Conservation (phyloP, 2,888 invertebrate species). For the Autographa gamma region DNA sequence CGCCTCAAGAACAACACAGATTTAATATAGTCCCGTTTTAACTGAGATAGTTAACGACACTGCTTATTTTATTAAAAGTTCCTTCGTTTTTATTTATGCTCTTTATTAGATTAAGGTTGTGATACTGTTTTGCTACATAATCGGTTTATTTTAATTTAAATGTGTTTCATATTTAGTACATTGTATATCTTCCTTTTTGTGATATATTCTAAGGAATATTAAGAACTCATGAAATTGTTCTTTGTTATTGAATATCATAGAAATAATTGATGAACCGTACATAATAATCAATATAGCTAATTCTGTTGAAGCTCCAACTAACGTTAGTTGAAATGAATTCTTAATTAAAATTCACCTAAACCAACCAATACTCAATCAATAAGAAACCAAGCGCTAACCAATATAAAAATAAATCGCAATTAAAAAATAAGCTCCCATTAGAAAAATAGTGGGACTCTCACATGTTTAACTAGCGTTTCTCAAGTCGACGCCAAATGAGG, state of each 20-base stretch:
- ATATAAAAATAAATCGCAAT: slow-evolving; percentile 58
- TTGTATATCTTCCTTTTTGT: not conserved
- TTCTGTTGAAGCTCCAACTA: not conserved
- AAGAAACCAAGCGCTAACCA: not conserved
- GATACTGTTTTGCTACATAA: not conserved
- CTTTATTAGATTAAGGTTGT: not conserved
- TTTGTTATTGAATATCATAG: not conserved
- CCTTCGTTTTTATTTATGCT: slow-evolving; percentile 2
- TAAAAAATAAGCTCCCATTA: slow-evolving; percentile 77
- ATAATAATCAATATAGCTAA: not conserved
- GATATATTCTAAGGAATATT: not conserved
- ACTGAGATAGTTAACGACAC: slow-evolving; percentile 59
- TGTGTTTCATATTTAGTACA: not conserved
- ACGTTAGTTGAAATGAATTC: not conserved
- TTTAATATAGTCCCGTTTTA: slow-evolving; percentile 68
- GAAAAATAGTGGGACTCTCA: slow-evolving; percentile 76
- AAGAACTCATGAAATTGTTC: not conserved
- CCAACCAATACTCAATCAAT: slow-evolving; percentile 5
- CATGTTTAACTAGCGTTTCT: slow-evolving; percentile 81
- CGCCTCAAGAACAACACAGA: slow-evolving; percentile 80
- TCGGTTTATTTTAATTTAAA: not conserved
- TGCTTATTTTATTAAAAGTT: slow-evolving; percentile 22
- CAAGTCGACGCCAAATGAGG: slow-evolving; percentile 82
- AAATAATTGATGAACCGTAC: not conserved
- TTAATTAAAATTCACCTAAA: not conserved